Conservation (phyloP, 2,888 invertebrate species). For the Pycnomerus fuliginosus region DNA sequence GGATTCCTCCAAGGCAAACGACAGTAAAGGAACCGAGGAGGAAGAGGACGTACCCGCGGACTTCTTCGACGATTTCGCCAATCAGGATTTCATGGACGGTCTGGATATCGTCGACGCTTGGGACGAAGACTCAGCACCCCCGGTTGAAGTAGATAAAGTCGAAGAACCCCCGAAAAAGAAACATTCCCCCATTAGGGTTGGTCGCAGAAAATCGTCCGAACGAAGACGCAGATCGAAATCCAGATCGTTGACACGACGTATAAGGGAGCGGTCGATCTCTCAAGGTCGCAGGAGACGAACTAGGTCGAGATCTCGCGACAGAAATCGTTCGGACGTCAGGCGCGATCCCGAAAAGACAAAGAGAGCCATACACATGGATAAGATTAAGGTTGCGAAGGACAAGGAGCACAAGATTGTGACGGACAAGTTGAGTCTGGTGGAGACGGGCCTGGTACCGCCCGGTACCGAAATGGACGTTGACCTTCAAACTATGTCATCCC, state of each 20-base stretch:
- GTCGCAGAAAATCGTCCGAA: slow-evolving; percentile 5
- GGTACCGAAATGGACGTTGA: slow-evolving; percentile 53
- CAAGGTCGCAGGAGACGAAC: slow-evolving; percentile 7
- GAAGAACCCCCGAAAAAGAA: slow-evolving; percentile 3
- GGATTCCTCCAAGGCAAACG: slow-evolving; percentile 1
- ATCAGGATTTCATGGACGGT: slow-evolving; percentile 52
- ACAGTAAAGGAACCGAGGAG: slow-evolving; percentile 29
- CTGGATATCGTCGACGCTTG: slow-evolving; percentile 51
- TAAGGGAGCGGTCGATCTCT: slow-evolving; percentile 9
- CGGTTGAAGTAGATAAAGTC: background rate
- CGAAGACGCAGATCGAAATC: slow-evolving; percentile 4
- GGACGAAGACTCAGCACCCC: slow-evolving; percentile 34
- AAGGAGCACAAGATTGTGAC: slow-evolving; percentile 49
- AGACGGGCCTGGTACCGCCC: slow-evolving; percentile 53
- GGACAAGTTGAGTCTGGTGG: slow-evolving; percentile 49
- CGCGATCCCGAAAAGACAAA: slow-evolving; percentile 53
- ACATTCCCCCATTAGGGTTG: slow-evolving; percentile 2
- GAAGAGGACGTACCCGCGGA: slow-evolving; percentile 50
- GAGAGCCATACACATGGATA: slow-evolving; percentile 50
- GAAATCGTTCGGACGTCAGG: slow-evolving; percentile 21
- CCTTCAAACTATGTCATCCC: slow-evolving; percentile 21
- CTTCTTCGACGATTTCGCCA: slow-evolving; percentile 52
- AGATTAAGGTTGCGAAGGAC: slow-evolving; percentile 49
- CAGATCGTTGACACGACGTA: slow-evolving; percentile 7
- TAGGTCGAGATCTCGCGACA: slow-evolving; percentile 14